These are phyloP conservation scores for Rhyacophila evoluta DNA, from an alignment of 2,888 invertebrate species.

Conservation along the genomic window DNA sequence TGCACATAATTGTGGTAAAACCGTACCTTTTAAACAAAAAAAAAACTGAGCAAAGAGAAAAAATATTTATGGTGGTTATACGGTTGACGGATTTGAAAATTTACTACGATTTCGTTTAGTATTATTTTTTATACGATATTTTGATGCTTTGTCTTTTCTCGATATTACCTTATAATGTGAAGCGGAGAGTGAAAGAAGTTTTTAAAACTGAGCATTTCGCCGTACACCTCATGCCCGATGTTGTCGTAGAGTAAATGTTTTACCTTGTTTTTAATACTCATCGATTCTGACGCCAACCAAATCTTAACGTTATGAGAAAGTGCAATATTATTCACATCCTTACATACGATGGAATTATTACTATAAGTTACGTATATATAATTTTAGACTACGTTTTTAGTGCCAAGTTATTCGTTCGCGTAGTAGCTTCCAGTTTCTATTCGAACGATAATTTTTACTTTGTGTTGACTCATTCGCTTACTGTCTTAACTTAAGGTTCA, in stretches of 20 bases:
- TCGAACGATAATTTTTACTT: slow-evolving; percentile 38
- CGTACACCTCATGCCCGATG: slow-evolving; percentile 29
- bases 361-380: slow-evolving; percentile 40
- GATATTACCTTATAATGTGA: slow-evolving; percentile 33
- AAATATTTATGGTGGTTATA: slow-evolving; percentile 43
- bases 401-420: slow-evolving; percentile 42
- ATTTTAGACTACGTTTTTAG: slow-evolving; percentile 52
- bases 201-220: slow-evolving; percentile 3
- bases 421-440: slow-evolving; percentile 41
- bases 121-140: slow-evolving; percentile 52
- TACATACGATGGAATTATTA: slow-evolving; percentile 37
- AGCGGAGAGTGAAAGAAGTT: slow-evolving; percentile 17
- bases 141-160: slow-evolving; percentile 42
- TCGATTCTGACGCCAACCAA: slow-evolving; percentile 51
- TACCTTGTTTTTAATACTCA: slow-evolving; percentile 52
- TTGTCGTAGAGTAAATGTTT: slow-evolving; percentile 25
- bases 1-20: slow-evolving; percentile 55
- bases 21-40: slow-evolving; percentile 50
- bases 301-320: slow-evolving; percentile 52
- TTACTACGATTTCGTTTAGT: slow-evolving; percentile 46
- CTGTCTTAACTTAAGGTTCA: slow-evolving; percentile 50
- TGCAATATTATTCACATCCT: slow-evolving; percentile 54
- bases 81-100: slow-evolving; percentile 44
- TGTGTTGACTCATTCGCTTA: slow-evolving; percentile 53
- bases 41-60: slow-evolving; percentile 40